Percentiles rank a stretch among this genome's conserved stretches.
These are phyloP conservation scores for Clarias laeviceps DNA, from an alignment of 2,797 vertebrate species.

Conservation along the genomic window DNA sequence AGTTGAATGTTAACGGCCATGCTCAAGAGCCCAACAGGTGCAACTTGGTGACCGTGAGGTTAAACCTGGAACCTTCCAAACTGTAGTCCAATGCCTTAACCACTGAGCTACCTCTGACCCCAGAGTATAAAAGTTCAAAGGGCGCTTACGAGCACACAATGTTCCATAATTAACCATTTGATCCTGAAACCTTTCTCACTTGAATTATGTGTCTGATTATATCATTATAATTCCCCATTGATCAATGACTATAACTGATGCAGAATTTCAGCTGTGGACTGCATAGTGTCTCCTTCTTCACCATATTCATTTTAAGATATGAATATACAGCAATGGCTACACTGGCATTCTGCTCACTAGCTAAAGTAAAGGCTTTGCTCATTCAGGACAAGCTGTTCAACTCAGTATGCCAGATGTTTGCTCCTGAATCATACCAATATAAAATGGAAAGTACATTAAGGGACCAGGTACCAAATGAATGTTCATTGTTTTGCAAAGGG, in stretches of 20 bases:
- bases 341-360: background rate
- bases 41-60: no score
- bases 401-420: slow-evolving; percentile 10
- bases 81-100: no score
- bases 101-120: no score
- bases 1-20: no score
- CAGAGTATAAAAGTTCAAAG: background rate
- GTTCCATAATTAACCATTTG: background rate
- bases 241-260: background rate
- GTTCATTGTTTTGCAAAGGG: background rate
- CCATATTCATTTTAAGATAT: background rate
- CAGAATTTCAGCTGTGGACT: background rate
- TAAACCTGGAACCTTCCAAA: no score
- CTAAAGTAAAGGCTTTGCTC: background rate
- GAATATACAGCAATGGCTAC: background rate
- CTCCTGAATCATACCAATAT: background rate
- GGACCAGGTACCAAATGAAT: background rate
- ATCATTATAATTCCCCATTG: background rate
- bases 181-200: background rate
- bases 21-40: no score
- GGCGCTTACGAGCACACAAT: background rate
- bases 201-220: background rate
- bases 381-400: background rate
- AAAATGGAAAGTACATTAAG: background rate
- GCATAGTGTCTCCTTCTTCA: background rate